A percentile compares a stretch with the other conserved stretches of the same genome.
Conservation (phyloP, 2,113 vertebrate genomes). For the Ceyx melanurus region DNA sequence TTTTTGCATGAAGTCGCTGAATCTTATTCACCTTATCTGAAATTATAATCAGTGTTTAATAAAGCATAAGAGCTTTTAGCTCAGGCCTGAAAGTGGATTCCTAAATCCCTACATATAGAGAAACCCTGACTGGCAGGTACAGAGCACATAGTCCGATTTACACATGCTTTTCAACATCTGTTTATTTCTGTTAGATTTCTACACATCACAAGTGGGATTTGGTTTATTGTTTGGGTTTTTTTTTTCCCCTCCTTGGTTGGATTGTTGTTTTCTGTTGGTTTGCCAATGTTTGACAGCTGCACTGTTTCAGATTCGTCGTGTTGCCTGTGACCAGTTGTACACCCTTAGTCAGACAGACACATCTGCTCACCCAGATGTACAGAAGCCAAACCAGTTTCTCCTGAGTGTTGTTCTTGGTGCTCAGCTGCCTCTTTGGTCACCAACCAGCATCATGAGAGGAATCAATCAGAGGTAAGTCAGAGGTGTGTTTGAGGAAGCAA, state of each 20-base stretch:
- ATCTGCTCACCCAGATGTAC: slow-evolving; percentile 88
- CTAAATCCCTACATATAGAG: background rate
- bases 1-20: background rate
- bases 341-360: slow-evolving; percentile 97
- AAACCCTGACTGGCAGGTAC: background rate
- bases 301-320: slow-evolving; percentile 88
- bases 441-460: slow-evolving; percentile 97
- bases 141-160: background rate
- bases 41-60: background rate
- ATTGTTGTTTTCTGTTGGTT: too few species aligned
- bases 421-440: slow-evolving; percentile 96
- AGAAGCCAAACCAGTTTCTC: slow-evolving; percentile 96
- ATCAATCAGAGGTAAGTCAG: slow-evolving; percentile 90
- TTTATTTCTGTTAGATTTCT: background rate
- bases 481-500: background rate
- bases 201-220: too few species aligned
- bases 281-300: background rate
- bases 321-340: slow-evolving; percentile 96
- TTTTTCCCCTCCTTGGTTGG: too few species aligned
- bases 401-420: slow-evolving; percentile 90
- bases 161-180: background rate
- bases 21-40: background rate
- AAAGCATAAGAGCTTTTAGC: background rate
- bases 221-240: too few species aligned
- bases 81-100: background rate